Base-by-base conservation (phyloP, 2,888 invertebrate genomes). In the Epirrhoe alternata region DNA sequence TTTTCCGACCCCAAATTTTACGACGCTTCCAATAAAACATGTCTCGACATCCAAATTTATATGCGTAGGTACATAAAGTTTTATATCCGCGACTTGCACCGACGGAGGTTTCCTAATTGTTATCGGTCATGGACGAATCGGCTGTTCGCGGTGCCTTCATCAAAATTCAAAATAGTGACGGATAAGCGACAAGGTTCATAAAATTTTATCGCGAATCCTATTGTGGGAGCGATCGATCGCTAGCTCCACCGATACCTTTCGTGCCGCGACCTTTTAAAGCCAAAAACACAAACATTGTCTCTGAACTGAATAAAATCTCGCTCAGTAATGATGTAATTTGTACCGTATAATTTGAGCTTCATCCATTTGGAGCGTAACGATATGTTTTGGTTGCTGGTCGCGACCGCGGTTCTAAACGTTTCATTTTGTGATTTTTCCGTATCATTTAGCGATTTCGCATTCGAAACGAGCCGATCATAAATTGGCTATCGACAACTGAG, bases 1-100 rank as follows among this genome's bases (percentile, higher is more conserved):
- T 90, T 88, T 91, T 86, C 91, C 90, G 87, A 87, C 88, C 92
- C 91, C 86, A 89, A 90, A 92, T 90, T 93, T 93, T 92, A 93
- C 91, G 92, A 90, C 77, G 76, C 82, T 24, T 24, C 77, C 91
- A 92, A 90, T 92, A 93, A 93, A 93, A 92, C 92, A 92, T 92
- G 93, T 92, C 92, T 89, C 92, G 92, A 89, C 91, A 92, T 88
- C 88, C 83, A 87, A 93, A 93, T 92, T 92, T 93, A 92, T 92
- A 92, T 86, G 89, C 89, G 90, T 59, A 59, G 58, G 59, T 89
- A 91, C 92, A 92, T 93, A 93, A 93, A 93, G 88, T 93, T 93
- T 93, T 92, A 92, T 92, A 89, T 85, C 90, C 86, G 84, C 88
- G 86, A 89, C 92, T 90, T 89, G 92, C 92, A 90, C 84, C 84